These are phyloP conservation scores for Zeus faber DNA, from an alignment of 2,113 vertebrate species.

Conservation along the genomic window DNA sequence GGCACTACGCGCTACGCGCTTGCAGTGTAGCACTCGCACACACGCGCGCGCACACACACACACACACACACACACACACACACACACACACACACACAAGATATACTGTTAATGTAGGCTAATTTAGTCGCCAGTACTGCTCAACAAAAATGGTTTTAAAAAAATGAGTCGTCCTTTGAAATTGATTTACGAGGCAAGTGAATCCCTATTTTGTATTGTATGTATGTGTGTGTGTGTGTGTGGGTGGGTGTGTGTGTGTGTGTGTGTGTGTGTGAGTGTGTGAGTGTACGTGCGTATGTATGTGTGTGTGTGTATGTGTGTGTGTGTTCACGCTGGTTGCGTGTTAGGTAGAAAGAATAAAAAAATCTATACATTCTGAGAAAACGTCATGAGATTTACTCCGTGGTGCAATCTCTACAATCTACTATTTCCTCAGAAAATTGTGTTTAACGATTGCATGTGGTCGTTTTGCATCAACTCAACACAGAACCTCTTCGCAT, in stretches of 20 bases:
- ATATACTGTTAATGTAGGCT: constrained; percentile 52
- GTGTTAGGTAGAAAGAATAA: constrained; percentile 11
- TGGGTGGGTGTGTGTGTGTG: too few relatives aligned
- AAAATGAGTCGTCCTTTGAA: constrained; percentile 64
- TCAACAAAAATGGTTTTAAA: constrained; percentile 63
- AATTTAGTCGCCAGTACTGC: constrained; percentile 63
- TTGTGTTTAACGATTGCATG: too few relatives aligned
- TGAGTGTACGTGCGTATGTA: not conserved
- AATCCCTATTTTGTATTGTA: constrained; percentile 24
- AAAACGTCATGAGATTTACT: too few relatives aligned
- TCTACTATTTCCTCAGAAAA: too few relatives aligned
- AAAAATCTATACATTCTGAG: too few relatives aligned
- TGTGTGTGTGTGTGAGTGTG: not conserved
- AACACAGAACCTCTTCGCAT: too few relatives aligned
- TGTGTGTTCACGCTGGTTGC: not conserved
- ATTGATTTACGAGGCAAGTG: constrained; percentile 55
- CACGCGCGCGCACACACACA: constrained; percentile 60
- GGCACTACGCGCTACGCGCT: constrained; percentile 51
- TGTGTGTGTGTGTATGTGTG: not conserved
- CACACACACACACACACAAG: constrained; percentile 25
- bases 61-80: constrained; percentile 39
- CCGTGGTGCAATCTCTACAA: too few relatives aligned
- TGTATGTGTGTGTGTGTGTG: too few relatives aligned
- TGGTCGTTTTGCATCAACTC: too few relatives aligned
- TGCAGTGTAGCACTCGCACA: constrained; percentile 74